Percentiles rank a stretch among this genome's conserved stretches.
These are phyloP conservation scores for Plectrocnemia conspersa DNA, from an alignment of 1,140 invertebrate genomes.

Conservation along the genomic window DNA sequence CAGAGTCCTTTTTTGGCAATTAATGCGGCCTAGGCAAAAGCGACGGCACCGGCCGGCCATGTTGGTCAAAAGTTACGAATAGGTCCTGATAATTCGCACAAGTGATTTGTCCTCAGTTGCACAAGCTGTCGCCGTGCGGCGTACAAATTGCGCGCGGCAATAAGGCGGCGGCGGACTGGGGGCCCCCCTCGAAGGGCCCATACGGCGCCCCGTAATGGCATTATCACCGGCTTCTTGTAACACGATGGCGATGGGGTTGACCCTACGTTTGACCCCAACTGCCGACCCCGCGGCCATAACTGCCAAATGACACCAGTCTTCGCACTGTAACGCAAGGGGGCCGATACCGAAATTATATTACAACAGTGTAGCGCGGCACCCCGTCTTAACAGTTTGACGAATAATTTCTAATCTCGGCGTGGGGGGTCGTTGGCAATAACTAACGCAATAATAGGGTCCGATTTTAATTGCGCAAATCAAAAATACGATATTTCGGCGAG, in stretches of 20 bases:
- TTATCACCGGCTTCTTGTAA: too few species aligned
- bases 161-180: conserved; percentile 2
- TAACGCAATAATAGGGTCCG: too few species aligned
- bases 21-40: too few species aligned
- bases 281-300: conserved; percentile 15
- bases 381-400: too few species aligned
- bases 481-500: too few species aligned
- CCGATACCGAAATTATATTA: conserved; percentile 17
- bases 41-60: too few species aligned
- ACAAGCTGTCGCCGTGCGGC: conserved; percentile 18
- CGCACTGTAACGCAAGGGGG: background rate
- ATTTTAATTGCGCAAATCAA: too few species aligned
- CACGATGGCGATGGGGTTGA: conserved; percentile 18
- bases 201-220: conserved; percentile 11
- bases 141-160: conserved; percentile 13
- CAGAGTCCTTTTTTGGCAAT: too few species aligned
- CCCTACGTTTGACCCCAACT: too few species aligned
- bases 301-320: conserved; percentile 16
- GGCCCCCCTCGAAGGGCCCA: background rate
- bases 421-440: too few species aligned
- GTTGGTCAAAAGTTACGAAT: background rate
- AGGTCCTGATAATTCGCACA: conserved; percentile 1
- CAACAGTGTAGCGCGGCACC: too few species aligned
- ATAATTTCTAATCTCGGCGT: too few species aligned
- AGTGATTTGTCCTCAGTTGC: conserved; percentile 3